Base-by-base conservation (phyloP, 2,113 vertebrate genomes). In the Salminus brasiliensis region DNA sequence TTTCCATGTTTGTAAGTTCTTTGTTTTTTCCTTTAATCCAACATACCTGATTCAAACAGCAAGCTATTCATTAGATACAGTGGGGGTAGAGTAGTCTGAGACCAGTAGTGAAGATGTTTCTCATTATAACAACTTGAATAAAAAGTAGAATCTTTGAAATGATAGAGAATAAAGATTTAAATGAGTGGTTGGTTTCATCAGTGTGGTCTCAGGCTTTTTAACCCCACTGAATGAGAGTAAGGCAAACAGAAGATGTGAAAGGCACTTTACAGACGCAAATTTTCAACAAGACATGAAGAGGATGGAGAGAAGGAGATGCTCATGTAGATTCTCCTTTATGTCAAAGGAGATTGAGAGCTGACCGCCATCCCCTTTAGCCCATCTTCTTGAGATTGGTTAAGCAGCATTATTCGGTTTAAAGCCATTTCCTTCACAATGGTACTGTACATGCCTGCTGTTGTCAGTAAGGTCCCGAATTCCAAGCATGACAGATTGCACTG, bases 381-480 rank as follows among this genome's bases (percentile, higher is more conserved):
- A 27, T 13, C 12, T n/a, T n/a, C n/a, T n/a, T n/a, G n/a, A n/a
- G 12, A 45, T 27, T 36, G 10, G 45, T 45, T 74, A 72, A 86
- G 81, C 83, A 88, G 82, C 53, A 72, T 74, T 43, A 79, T n/a
- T 82, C 25, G 60, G 39, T 45, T 8, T 76, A 39, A 66, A 36
- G 29, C 29, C 29, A 49, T 49, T 21, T 45, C 7, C 13, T 36
- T 18, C 10, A 21, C 27, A 13, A 21, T 34, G 1, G 43, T 12
- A 16, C 29, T 23, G 15, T 3, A 65, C 27, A 49, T 18, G 5
- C 30, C 23, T 15, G 25, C 23, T 13, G 18, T 49, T 36, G 66
- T 68, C 5, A 49, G 32, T 53, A 16, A 27, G 13, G 9, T 25
- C 25, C 29, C 53, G 30, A 73, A 41, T 23, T 70, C 25, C 36